phyloP scores from a whole-genome alignment of 1,140 invertebrate species.

The Sesamia nonagrioides region DNA sequence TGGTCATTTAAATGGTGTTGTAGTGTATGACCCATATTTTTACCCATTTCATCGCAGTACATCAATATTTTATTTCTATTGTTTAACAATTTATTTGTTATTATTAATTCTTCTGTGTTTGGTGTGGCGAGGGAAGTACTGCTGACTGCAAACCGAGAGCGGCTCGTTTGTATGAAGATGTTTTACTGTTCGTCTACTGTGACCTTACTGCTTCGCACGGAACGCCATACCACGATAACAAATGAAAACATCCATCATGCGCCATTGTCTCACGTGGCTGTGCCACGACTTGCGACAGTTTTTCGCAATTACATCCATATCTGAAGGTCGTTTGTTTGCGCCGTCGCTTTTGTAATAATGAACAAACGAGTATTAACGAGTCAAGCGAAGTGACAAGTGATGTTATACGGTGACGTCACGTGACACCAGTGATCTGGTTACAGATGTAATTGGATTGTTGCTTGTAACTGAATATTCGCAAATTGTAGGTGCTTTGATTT shows the following conservation, averaged over 20 bases:
- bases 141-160: too few relatives aligned
- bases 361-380: background rate
- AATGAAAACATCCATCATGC: constrained; percentile 36
- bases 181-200: too few relatives aligned
- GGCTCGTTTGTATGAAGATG: too few relatives aligned
- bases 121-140: too few relatives aligned
- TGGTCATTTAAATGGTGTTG: too few relatives aligned
- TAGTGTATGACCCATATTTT: too few relatives aligned
- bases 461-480: background rate
- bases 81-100: too few relatives aligned
- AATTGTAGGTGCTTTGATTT: background rate
- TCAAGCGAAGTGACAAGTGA: background rate
- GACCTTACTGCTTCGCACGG: background rate
- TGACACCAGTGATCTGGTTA: background rate
- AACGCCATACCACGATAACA: background rate
- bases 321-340: constrained; percentile 23
- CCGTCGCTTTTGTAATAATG: background rate
- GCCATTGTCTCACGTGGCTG: background rate
- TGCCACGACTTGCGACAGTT: background rate
- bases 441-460: background rate
- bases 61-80: too few relatives aligned
- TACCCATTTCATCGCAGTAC: too few relatives aligned
- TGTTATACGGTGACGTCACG: background rate
- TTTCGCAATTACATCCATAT: constrained; percentile 34
- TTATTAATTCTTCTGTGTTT: too few relatives aligned